Percentiles rank a stretch among this genome's conserved stretches.
phyloP scores from a whole-genome alignment of 2,113 vertebrate genomes.

The Origma solitaria region DNA sequence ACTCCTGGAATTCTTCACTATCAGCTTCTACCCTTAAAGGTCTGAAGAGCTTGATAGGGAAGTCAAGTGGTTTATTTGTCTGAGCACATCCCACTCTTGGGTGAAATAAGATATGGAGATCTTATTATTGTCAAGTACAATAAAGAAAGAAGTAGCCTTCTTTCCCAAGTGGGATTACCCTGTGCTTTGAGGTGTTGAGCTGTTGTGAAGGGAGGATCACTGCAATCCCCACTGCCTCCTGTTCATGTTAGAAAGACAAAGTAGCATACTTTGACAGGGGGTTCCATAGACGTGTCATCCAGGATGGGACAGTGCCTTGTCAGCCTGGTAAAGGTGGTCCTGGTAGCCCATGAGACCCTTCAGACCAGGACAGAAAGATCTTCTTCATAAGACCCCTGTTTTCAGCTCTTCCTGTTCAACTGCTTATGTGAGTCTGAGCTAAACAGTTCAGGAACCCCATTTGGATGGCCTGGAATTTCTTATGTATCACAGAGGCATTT shows the following conservation, averaged over 20 bases:
- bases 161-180: background rate
- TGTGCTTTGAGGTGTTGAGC: background rate
- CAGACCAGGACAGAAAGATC: background rate
- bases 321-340: background rate
- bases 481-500: background rate
- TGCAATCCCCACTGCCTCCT: background rate
- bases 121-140: background rate
- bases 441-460: background rate
- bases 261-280: background rate
- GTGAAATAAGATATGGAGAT: background rate
- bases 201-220: background rate
- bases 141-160: too few species aligned
- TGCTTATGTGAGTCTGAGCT: background rate
- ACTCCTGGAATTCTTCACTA: background rate
- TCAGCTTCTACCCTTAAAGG: background rate
- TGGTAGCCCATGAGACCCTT: background rate
- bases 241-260: background rate
- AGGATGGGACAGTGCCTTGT: background rate
- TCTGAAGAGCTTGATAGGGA: background rate
- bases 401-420: background rate
- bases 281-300: rapidly evolving
- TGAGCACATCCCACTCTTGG: background rate
- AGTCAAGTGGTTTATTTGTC: background rate
- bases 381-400: background rate
- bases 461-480: background rate